phyloP scores from a whole-genome alignment of 2,797 vertebrate species.

The Hyperoplus immaculatus region DNA sequence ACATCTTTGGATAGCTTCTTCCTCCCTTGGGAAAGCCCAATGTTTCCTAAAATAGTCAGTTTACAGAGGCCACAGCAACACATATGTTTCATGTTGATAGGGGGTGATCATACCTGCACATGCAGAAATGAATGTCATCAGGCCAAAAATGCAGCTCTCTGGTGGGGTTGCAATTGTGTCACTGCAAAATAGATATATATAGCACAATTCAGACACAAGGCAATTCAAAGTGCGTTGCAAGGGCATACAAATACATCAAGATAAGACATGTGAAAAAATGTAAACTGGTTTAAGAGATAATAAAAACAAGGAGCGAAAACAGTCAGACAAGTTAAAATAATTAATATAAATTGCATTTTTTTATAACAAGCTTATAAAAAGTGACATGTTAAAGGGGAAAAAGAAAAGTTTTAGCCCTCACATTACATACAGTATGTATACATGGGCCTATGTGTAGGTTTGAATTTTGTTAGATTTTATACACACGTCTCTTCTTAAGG shows the following conservation, averaged over 20 bases:
- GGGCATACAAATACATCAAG: too few relatives aligned
- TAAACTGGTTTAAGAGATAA: too few relatives aligned
- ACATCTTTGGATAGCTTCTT: conserved; percentile 14
- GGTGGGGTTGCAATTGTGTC: conserved; percentile 92
- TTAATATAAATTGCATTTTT: too few relatives aligned
- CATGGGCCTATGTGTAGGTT: too few relatives aligned
- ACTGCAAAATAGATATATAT: conserved; percentile 69
- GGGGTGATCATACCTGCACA: conserved; percentile 88
- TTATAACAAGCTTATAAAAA: neutral
- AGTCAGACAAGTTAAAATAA: too few relatives aligned
- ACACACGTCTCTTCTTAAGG: neutral
- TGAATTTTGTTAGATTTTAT: neutral
- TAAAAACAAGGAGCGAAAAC: too few relatives aligned
- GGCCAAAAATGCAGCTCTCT: conserved; percentile 95
- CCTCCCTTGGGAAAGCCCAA: conserved; percentile 36
- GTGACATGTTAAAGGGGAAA: neutral
- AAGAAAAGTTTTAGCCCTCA: neutral
- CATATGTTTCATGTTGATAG: neutral
- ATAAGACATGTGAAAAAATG: too few relatives aligned
- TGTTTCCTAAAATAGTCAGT: conserved; percentile 14
- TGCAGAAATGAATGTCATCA: conserved; percentile 94
- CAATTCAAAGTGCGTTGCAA: too few relatives aligned
- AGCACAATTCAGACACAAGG: neutral
- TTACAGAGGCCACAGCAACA: neutral
- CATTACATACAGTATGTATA: neutral